These are phyloP conservation scores for Poicephalus gulielmi DNA, from an alignment of 2,113 vertebrate genomes.

Conservation along the genomic window DNA sequence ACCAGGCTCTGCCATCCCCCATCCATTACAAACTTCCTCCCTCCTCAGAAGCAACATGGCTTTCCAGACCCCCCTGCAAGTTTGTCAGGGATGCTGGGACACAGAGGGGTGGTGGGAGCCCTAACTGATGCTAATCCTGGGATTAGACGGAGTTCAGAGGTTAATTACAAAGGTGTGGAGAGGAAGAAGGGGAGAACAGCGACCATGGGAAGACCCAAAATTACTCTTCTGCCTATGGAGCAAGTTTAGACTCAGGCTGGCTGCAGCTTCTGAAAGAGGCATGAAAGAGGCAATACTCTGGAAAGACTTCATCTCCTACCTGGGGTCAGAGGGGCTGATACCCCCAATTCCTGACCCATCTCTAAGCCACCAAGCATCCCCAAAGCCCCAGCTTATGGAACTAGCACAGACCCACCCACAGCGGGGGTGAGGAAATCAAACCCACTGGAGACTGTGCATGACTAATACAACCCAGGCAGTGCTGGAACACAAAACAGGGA, in stretches of 20 bases:
- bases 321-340: background rate
- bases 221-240: background rate
- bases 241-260: background rate
- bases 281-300: background rate
- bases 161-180: conserved; percentile 53
- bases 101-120: background rate
- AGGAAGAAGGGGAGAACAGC: background rate
- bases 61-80: background rate
- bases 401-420: background rate
- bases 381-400: background rate
- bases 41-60: background rate
- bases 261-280: background rate
- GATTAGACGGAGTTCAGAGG: conserved; percentile 42
- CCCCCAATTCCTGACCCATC: background rate
- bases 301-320: background rate
- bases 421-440: background rate
- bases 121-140: conserved; percentile 6
- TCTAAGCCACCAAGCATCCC: background rate
- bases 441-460: background rate
- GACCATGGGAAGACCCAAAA: background rate
- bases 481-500: background rate
- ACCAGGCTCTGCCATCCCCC: background rate
- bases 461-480: background rate
- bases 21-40: background rate
- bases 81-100: background rate